phyloP scores from a whole-genome alignment of 2,888 invertebrate genomes.

The Drosophila prolongata region DNA sequence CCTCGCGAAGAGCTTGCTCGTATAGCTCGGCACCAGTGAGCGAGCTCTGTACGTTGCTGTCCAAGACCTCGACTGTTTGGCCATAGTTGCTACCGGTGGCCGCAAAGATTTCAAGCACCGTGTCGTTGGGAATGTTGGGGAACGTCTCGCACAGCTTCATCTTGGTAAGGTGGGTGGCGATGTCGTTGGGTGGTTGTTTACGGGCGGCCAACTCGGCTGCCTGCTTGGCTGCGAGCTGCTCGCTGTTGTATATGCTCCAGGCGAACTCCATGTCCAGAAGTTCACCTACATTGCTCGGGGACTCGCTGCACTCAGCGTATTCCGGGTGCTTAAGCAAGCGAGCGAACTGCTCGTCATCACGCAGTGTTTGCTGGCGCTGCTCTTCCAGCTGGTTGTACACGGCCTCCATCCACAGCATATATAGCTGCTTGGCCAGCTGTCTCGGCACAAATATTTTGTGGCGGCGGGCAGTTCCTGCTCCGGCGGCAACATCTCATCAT shows the following conservation, averaged over 20 bases:
- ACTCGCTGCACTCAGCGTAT: constrained; percentile 78
- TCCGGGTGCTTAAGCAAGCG: constrained; percentile 85
- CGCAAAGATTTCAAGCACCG: constrained; percentile 88
- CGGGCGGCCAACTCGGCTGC: constrained; percentile 23
- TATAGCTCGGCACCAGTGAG: constrained; percentile 57
- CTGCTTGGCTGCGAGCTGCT: constrained; percentile 66
- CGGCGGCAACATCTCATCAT: constrained; percentile 84
- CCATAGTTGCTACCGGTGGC: constrained; percentile 89
- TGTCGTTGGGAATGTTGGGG: constrained; percentile 88
- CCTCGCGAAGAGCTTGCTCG: constrained; percentile 71
- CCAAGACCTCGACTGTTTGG: constrained; percentile 87
- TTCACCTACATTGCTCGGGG: constrained; percentile 86
- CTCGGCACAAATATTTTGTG: constrained; percentile 88
- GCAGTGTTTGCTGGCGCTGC: constrained; percentile 86
- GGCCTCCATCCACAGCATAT: constrained; percentile 90
- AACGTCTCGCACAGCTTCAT: constrained; percentile 90
- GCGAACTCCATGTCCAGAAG: constrained; percentile 92
- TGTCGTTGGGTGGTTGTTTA: constrained; percentile 84
- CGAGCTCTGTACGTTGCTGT: constrained; percentile 55
- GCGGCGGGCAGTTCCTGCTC: constrained; percentile 85
- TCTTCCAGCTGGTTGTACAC: constrained; percentile 88
- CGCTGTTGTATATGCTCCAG: constrained; percentile 86
- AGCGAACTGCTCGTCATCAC: constrained; percentile 89
- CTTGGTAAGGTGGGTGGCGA: constrained; percentile 89
- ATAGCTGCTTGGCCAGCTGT: constrained; percentile 88